A percentile compares a stretch with the other conserved stretches of the same genome.
phyloP scores from a whole-genome alignment of 2,797 vertebrate genomes.

The Gila robusta region DNA sequence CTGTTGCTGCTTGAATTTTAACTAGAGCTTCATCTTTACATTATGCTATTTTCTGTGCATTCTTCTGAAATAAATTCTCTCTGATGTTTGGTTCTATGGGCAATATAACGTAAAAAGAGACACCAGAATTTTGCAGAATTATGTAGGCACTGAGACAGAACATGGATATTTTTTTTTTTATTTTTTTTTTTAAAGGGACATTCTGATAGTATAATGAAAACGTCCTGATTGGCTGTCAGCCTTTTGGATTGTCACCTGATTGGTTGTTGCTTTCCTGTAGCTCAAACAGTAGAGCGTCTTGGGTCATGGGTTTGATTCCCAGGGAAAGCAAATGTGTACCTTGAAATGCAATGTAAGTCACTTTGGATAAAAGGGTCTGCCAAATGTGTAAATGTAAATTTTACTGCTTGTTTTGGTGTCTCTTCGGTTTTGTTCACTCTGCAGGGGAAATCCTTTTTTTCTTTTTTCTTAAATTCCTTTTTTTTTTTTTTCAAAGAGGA shows the following conservation, averaged over 20 bases:
- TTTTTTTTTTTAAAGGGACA: not conserved
- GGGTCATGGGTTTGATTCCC: no score
- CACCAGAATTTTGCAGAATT: conserved; percentile 5
- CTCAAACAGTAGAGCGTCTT: no score
- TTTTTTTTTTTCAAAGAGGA: not conserved
- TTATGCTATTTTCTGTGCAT: not conserved
- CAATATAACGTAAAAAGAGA: not conserved
- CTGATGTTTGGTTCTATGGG: not conserved
- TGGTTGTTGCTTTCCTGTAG: no score
- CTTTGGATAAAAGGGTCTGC: no score
- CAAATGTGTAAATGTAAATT: no score
- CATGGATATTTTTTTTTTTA: not conserved
- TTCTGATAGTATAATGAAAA: not conserved
- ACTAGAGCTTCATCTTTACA: not conserved
- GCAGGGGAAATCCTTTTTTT: not conserved
- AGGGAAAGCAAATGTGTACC: no score
- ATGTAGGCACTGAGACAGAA: not conserved
- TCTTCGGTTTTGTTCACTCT: not conserved
- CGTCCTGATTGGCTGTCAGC: not conserved
- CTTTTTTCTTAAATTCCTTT: no score
- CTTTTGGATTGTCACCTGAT: not conserved
- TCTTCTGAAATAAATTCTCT: not conserved
- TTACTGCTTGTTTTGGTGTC: not conserved
- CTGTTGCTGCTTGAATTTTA: not conserved
- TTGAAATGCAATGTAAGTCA: no score